Base-by-base conservation (phyloP, 2,888 invertebrate genomes). In the Plemyria rubiginata region DNA sequence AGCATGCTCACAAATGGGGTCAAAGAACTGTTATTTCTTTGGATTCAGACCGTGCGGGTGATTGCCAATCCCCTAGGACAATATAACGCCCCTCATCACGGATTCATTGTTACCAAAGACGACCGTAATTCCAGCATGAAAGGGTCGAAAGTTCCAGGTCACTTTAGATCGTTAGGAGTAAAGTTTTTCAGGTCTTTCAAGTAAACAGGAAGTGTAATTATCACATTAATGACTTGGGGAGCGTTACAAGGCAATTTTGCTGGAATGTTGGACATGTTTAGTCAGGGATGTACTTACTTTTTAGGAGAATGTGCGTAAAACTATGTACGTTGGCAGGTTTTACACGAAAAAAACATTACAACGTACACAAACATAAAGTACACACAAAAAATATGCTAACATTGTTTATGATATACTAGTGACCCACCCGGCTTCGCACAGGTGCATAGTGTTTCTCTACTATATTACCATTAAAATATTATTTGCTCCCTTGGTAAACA, bases 151-250 rank as follows among this genome's bases (percentile, higher is more conserved):
- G 0, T 56, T 29, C 46, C 4, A 2, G 41, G n/a, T 2, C 0
- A 22, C 40, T 41, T 38, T 15, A 45, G 28, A 13, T 46, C n/a
- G 40, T 58, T 59, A 32, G 12, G 12, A 54, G 41, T 52, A 16
- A 53, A 58, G 49, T 61, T 61, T 48, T 58, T 65, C 50, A 36
- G 41, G 50, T 50, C 49, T 60, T 38, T 60, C 32, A 50, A 38
- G 66, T 66, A 65, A 66, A 66, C 63, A 62, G 59, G 65, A 65
- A 66, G 57, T 46, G 45, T 58, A 70, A 70, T 70, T 66, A 61
- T 51, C 46, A 46, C 57, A 59, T 65, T 60, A 62, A 64, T 59
- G 57, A 45, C 50, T 65, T 41, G 28, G 48, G 60, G 46, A 48
- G 16, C 22, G 38, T 36, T 45, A 52, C 51, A 45, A 45, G 48